A percentile compares a stretch with the other conserved stretches of the same genome.
Conservation (phyloP, 2,797 vertebrate species). For the Eurystomus glaucurus region DNA sequence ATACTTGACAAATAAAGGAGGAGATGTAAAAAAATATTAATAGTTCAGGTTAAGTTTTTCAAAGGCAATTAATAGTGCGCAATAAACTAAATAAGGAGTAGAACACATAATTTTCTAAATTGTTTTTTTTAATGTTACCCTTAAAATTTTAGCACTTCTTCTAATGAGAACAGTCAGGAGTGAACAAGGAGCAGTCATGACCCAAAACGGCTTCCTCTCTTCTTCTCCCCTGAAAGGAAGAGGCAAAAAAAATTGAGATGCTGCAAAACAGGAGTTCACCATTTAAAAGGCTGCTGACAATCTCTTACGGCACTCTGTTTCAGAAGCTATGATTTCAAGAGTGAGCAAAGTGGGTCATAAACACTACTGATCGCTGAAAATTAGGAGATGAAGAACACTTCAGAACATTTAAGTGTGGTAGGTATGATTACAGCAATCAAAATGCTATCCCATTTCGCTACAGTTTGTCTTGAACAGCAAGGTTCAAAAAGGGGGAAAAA, state of each 20-base stretch:
- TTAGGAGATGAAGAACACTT: constrained; percentile 53
- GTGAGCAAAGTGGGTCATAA: constrained; percentile 26
- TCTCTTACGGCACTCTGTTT: not conserved
- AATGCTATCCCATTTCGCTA: not conserved
- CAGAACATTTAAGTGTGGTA: not conserved
- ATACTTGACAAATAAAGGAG: not conserved
- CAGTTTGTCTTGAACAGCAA: not conserved
- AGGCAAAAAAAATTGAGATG: not conserved
- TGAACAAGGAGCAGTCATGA: not conserved
- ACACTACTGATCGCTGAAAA: constrained; percentile 5
- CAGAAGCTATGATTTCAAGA: constrained; percentile 52
- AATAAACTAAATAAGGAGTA: not conserved
- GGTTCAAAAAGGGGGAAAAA: not conserved
- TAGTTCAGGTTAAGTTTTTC: not conserved
- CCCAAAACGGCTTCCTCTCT: not conserved
- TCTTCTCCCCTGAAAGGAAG: not conserved
- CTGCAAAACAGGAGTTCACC: not conserved
- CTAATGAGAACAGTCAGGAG: not conserved
- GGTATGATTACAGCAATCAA: constrained; percentile 68
- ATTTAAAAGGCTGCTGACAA: constrained; percentile 23
- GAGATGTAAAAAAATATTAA: not conserved
- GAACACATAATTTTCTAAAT: not conserved
- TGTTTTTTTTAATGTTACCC: not conserved
- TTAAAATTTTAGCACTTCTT: not conserved
- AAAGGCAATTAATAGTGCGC: not conserved